Percentiles rank a stretch among this genome's conserved stretches.
phyloP scores from a whole-genome alignment of 92 coral and sea anemone genomes.

The Palythoa grandis region DNA sequence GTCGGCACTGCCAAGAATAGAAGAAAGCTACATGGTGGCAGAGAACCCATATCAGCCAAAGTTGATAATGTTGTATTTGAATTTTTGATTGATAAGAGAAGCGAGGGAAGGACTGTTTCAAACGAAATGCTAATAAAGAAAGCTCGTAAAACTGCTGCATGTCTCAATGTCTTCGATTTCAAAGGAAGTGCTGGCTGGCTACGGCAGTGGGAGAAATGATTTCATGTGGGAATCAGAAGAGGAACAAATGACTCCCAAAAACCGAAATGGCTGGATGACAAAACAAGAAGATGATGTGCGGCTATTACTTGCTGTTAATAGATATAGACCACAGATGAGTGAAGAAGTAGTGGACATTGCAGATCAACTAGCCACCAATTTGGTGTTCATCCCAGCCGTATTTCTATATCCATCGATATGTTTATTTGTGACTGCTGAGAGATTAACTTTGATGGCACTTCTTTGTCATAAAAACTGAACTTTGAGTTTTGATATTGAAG shows the following conservation, averaged over 20 bases:
- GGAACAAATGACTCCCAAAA: slow-evolving; percentile 9
- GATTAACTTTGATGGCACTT: slow-evolving; percentile 7
- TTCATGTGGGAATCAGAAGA: not conserved
- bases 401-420: not conserved
- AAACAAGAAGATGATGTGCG: no score
- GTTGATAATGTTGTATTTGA: not conserved
- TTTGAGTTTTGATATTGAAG: slow-evolving; percentile 6
- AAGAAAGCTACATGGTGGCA: slow-evolving; percentile 6
- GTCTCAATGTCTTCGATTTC: not conserved
- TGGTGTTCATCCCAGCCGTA: slow-evolving; percentile 25
- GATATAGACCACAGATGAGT: slow-evolving; percentile 1
- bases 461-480: not conserved
- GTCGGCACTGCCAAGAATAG: not conserved
- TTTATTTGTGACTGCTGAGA: slow-evolving; percentile 3
- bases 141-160: not conserved
- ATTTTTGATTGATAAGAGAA: slow-evolving; percentile 18
- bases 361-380: not conserved
- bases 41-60: slow-evolving; percentile 8
- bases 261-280: not conserved
- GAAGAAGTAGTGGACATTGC: slow-evolving; percentile 3
- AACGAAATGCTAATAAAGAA: slow-evolving; percentile 42
- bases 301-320: slow-evolving; percentile 8
- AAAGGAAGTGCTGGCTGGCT: slow-evolving; percentile 40
- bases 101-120: slow-evolving; percentile 16
- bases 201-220: slow-evolving; percentile 5